Base-by-base conservation (phyloP, 2,113 vertebrate genomes). In the Notarius lentiginosus region DNA sequence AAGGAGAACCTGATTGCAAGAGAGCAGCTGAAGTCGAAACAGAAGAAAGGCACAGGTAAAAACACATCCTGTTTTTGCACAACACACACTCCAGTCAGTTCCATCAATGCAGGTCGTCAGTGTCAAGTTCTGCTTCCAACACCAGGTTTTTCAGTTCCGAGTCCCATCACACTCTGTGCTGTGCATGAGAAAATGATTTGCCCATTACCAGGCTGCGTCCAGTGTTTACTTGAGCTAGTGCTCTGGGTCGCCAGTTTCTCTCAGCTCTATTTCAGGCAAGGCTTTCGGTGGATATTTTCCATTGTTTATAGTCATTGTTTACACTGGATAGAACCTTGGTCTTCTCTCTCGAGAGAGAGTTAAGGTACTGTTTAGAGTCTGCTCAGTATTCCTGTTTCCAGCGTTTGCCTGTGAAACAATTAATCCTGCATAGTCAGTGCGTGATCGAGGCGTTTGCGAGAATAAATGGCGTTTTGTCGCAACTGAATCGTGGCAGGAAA, bases 1-100 rank as follows among this genome's bases (percentile, higher is more conserved):
- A 87, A 79, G 89, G 89, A 87, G 87, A 90, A 79, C 89, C 89
- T 76, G 89, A 79, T 14, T 84, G 85, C 58, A 90, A 90, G 73
- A 90, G 76, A 88, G 68, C 85, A 34, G 34, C 56, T 51, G 82
- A 76, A 55, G 87, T 82, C 24, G 68, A 22, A 1, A 84, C 81
- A 22, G 89, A 86, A 56, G 84, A 87, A 47, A 88, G 58, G 56
- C 89, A 90, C 77, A 86, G 89, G 89, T 88, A 79, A 83, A 63
- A 47, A 70, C 9, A 58, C 30, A 76, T 22, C 63, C 15, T 14
- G 15, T 63, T 34, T 73, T 22, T 76, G 4, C 8, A 51, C 70
- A 30, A 77, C 53, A 77, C 53, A 15, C 58, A 53, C 5, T 85
- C 10, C 55, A 22, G 61, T 27, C 20, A 63, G 60, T 82, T 63